Base-by-base conservation (phyloP, 1,140 invertebrate species). In the Diachasmimorpha longicaudata region DNA sequence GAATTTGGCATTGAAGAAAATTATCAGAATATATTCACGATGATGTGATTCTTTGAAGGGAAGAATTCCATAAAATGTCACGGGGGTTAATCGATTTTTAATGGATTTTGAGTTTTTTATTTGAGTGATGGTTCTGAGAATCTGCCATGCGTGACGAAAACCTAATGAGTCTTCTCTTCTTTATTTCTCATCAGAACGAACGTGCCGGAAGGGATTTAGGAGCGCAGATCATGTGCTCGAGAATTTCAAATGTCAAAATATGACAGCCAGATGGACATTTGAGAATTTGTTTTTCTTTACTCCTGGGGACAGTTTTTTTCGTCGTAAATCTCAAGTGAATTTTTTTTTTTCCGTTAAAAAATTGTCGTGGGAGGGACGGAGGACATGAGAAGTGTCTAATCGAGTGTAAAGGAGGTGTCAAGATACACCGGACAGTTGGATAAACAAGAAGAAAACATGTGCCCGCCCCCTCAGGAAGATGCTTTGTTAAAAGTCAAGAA, bases 351-450 rank as follows among this genome's bases (percentile, higher is more conserved):
- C 25, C n/a, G 13, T 14, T 16, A 10, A 14, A 52, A 23, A 71
- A 19, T 25, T 25, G 70, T 71, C 31, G 31, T 31, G 31, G 31
- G 21, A 14, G n/a, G 36, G 70, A 31, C 14, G 16, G 8, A 52
- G 44, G 19, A n/a, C 21, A 52, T 46, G 36, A 25, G 58, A 66
- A 67, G 55, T 74, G 52, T 44, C 72, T 67, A 74, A 67, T 74
- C 72, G 72, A 74, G 58, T 44, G 55, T 58, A 48, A 10, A 10
- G 16, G 13, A 36, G 21, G 44, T 71, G 25, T 36, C 25, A 44
- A 71, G 16, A 71, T 52, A 71, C 23, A 46, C 5, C 19, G 19
- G 70, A 66, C 63, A 36, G 63, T 66, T 66, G 63, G 25, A 36
- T 25, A 66, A 66, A 66, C 63, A 66, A 36, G 36, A 66, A 19